Evolutionary conservation across 2,113 vertebrate species (phyloP), one percentile per base, ranked within the genome.

Genomic region (Lepus europaeus): DNA sequence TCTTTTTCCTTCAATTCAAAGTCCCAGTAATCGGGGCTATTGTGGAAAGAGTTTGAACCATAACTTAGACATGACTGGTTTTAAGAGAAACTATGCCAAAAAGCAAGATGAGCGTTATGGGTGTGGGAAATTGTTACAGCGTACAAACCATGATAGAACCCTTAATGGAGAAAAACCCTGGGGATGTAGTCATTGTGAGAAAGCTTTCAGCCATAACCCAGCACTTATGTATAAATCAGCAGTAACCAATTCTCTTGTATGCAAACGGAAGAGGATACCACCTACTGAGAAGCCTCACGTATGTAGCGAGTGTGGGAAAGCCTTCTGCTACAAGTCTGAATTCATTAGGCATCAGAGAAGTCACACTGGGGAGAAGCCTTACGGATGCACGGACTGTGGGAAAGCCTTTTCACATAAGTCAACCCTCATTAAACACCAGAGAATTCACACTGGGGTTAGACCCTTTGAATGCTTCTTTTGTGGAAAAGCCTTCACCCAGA

Each of bases 401-500:
- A 98, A 97, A 80, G 96, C 95, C 74, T 97, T 97, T 72, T 95
- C 93, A 17, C 95, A 97, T 89, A 97, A 96, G 59, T 96, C 95
- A 31, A 96, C 93, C 51, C 96, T 97, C 5, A 96, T 94, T 36
- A 95, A 96, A 59, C 97, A 97, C 51, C 96, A 96, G 97, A 96
- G 97, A 90, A 96, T 97, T 82, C 97, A 97, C 36, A 91, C 91
- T 29, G 95, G 96, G 76, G 87, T 96, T 31, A 97, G 95, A 78
- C 96, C 96, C 5, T 97, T 97, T 92, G 94, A 97, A 51, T 97
- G 97, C 68, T 95, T 95, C 64, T 95, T 96, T 8, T 97, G 97
- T 94, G 96, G 96, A 12, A 97, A 96, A 89, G 94, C 95, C 29
- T 97, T 97, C 31, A 97, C 95, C 39, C 96, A 96, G 39, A 94